Evolutionary conservation across 2,113 vertebrate species (phyloP).

Genomic region (Zosterops borbonicus): DNA sequence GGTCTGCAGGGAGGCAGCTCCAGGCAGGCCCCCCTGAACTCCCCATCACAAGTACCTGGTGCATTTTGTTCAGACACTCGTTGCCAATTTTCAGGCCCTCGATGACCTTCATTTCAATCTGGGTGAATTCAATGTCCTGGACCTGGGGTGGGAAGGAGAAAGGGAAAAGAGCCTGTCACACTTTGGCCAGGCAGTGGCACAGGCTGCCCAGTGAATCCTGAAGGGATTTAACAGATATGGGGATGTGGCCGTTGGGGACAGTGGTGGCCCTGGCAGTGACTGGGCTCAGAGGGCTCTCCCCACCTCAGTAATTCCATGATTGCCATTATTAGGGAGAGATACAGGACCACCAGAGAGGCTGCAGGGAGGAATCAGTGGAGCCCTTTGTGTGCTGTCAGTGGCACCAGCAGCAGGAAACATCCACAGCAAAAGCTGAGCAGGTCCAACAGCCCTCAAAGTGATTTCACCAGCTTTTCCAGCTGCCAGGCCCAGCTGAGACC

Average conservation of each 20-base stretch:
- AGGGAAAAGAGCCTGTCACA: background rate
- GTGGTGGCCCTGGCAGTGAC: background rate
- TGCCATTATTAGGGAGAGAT: fast-evolving
- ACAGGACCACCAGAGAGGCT: background rate
- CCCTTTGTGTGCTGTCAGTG: fast-evolving
- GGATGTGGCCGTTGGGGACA: background rate
- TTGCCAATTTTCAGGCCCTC: slow-evolving; percentile 93
- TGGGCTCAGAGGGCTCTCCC: background rate
- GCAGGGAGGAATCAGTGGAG: background rate
- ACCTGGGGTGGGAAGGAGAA: slow-evolving; percentile 74
- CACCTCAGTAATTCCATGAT: background rate
- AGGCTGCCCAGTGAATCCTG: background rate
- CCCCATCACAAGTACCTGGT: slow-evolving; percentile 79
- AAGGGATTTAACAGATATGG: background rate
- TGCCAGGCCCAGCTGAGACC: background rate
- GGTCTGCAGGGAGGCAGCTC: background rate
- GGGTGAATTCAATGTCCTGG: slow-evolving; percentile 93
- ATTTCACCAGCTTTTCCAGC: background rate
- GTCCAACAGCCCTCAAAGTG: background rate
- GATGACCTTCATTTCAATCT: slow-evolving; percentile 93
- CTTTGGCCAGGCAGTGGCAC: background rate
- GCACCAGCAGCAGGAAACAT: fast-evolving
- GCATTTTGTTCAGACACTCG: slow-evolving; percentile 95
- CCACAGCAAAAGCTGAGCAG: fast-evolving
- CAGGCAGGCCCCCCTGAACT: background rate